Percentiles rank a stretch among this genome's conserved stretches.
phyloP scores from a whole-genome alignment of 2,888 invertebrate species.

The Ferdinandea cuprea region DNA sequence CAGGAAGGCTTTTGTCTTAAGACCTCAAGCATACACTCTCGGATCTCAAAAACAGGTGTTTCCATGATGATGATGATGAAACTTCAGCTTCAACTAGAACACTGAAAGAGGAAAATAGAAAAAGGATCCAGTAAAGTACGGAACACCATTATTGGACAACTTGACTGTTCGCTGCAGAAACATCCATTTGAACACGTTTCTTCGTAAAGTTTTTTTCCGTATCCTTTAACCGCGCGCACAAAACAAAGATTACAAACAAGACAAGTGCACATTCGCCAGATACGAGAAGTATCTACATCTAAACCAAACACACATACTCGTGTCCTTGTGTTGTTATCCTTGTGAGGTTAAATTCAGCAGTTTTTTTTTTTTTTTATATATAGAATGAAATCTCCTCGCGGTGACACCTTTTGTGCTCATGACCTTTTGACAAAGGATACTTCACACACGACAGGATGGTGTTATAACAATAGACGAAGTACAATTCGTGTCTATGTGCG shows the following conservation, averaged over 20 bases:
- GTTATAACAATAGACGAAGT: neutral
- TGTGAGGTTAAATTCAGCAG: slow-evolving; percentile 40
- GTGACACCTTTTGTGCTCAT: neutral
- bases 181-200: slow-evolving; percentile 65
- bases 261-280: slow-evolving; percentile 66
- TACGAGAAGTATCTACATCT: too few relatives aligned
- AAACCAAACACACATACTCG: too few relatives aligned
- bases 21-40: slow-evolving; percentile 20
- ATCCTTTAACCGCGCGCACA: neutral
- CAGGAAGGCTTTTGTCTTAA: slow-evolving; percentile 63
- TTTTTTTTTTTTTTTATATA: neutral
- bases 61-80: slow-evolving; percentile 58
- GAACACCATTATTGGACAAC: slow-evolving; percentile 62
- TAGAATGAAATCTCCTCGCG: slow-evolving; percentile 6
- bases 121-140: slow-evolving; percentile 1
- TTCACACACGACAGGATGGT: slow-evolving; percentile 53
- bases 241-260: slow-evolving; percentile 45
- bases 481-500: neutral
- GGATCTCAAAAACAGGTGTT: slow-evolving; percentile 72
- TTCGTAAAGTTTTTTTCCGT: slow-evolving; percentile 3
- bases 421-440: slow-evolving; percentile 60
- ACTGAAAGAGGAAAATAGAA: neutral
- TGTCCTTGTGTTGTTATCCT: neutral
- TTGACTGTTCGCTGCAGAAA: slow-evolving; percentile 66
- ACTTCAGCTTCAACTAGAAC: slow-evolving; percentile 49